Evolutionary conservation across 2,888 invertebrate species (phyloP), one percentile per base, ranked within the genome.

Genomic region (Synanthedon myopaeformis): DNA sequence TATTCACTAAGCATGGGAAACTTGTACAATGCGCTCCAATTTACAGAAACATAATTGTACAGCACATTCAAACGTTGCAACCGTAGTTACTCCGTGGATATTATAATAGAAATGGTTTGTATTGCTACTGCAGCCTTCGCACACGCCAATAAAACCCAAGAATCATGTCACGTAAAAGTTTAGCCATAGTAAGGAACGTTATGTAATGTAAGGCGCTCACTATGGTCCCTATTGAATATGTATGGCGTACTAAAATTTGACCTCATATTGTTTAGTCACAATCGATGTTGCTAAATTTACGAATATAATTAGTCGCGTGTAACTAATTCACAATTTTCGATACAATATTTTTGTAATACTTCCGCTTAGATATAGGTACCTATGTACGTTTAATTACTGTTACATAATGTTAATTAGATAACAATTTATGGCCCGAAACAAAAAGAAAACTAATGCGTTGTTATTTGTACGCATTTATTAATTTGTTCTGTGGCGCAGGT

Each of bases 211-310:
- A 41, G 17, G 17, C 42, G 23, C 53, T 54, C 54, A 56, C 54
- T 57, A 55, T 41, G 35, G 50, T 52, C 55, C 45, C 54, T 56
- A 55, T 55, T 60, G 57, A 56, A 57, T 58, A 57, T 60, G 57
- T 53, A 56, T 56, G 55, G 58, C 64, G 59, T 62, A 64, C 60
- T 62, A 60, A 66, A 51, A 62, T 66, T 64, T 66, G 64, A 61
- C 57, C 60, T 63, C 63, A 59, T 61, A 56, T 78, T 75, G 67
- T 74, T 64, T 71, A 74, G 76, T 64, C 60, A 61, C 59, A 66
- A 69, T 72, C 72, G 71, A 70, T 69, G 70, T 74, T 71, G 70
- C 64, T 35, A 35, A 35, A 35, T 35, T 35, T 35, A 35, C 10
- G 35, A 35, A 35, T 35, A 6, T 35, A 35, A 35, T 35, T 35